Evolutionary conservation across 1,140 invertebrate species (phyloP).

Genomic region (Nymphalis io): DNA sequence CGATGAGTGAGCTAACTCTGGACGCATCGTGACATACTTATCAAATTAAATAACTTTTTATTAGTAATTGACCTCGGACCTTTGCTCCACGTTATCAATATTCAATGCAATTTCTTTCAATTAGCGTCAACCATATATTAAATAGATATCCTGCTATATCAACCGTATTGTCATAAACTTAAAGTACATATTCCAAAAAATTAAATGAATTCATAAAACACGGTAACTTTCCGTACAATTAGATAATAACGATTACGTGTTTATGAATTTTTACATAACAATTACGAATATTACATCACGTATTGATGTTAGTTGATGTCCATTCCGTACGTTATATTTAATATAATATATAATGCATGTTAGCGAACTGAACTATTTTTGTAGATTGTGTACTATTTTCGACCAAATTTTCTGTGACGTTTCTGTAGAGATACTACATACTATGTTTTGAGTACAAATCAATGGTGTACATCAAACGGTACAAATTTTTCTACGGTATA

Average conservation of each 20-base stretch:
- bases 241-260: not conserved
- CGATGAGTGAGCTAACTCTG: too few species aligned
- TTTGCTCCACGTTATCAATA: too few species aligned
- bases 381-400: constrained; percentile 15
- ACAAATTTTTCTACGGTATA: constrained; percentile 10
- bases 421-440: constrained; percentile 1
- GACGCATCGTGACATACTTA: too few species aligned
- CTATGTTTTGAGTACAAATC: constrained; percentile 2
- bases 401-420: constrained; percentile 6
- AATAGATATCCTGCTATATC: too few species aligned
- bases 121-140: too few species aligned
- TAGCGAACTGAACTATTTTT: constrained; percentile 11
- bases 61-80: too few species aligned
- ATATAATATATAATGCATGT: constrained; percentile 8
- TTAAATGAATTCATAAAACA: not conserved
- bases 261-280: not conserved
- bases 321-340: not conserved
- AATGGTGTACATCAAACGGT: not conserved
- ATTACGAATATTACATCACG: not conserved
- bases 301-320: constrained; percentile 1
- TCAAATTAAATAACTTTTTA: too few species aligned
- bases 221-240: not conserved
- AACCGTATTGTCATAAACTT: too few species aligned
- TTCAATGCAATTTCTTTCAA: too few species aligned
- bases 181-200: not conserved